Percentiles rank a stretch among this genome's conserved stretches.
Conservation (phyloP, 2,797 vertebrate genomes). For the Decapterus maruadsi region DNA sequence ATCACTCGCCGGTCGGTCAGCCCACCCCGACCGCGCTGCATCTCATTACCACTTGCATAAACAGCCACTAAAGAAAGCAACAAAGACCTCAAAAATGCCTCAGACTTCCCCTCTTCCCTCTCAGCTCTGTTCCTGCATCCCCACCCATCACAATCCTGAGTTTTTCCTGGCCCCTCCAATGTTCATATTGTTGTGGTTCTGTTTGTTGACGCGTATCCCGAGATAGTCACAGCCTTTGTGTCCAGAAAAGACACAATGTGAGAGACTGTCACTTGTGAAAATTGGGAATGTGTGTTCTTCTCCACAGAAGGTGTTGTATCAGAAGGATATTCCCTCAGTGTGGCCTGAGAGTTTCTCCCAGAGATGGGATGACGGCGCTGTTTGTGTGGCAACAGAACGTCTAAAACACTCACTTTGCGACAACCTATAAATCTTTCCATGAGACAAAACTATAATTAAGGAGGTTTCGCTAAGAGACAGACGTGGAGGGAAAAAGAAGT, state of each 20-base stretch:
- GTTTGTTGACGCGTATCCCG: conserved; percentile 46
- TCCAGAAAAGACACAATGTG: conserved; percentile 42
- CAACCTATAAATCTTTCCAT: conserved; percentile 36
- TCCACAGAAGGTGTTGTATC: conserved; percentile 13
- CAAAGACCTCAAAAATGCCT: conserved; percentile 67
- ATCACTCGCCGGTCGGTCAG: conserved; percentile 50
- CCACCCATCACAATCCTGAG: conserved; percentile 45
- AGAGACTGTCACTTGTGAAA: conserved; percentile 24
- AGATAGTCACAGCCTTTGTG: conserved; percentile 48
- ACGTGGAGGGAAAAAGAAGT: conserved; percentile 22
- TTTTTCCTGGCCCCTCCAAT: conserved; percentile 59
- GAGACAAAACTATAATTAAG: conserved; percentile 71
- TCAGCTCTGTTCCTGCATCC: conserved; percentile 31
- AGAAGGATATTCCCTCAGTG: conserved; percentile 16
- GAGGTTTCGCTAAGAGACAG: conserved; percentile 38
- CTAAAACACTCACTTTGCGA: conserved; percentile 48
- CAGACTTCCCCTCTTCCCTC: conserved; percentile 10
- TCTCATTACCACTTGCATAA: conserved; percentile 68
- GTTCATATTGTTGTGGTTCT: conserved; percentile 61
- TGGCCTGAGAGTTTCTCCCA: conserved; percentile 13
- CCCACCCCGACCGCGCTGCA: conserved; percentile 27
- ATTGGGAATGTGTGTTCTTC: conserved; percentile 6
- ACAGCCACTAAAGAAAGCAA: conserved; percentile 71
- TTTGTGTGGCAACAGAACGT: conserved; percentile 50
- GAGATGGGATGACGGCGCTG: conserved; percentile 11